Evolutionary conservation across 2,888 invertebrate genomes (phyloP).

Genomic region (Hofmannophila pseudospretella): DNA sequence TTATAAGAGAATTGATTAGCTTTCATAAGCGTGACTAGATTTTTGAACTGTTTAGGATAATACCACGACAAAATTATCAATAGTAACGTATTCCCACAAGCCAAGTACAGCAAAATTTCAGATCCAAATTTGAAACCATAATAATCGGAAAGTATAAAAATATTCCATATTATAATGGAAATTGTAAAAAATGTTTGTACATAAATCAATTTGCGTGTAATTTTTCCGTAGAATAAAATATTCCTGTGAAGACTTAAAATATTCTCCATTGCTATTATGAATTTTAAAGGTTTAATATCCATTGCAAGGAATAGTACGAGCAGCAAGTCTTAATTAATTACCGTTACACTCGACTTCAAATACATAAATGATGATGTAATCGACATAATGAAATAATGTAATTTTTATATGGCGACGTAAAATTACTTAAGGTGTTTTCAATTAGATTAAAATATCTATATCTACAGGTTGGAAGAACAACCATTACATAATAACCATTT

Average conservation of each 20-base stretch:
- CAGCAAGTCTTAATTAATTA: too few species aligned
- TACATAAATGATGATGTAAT: too few species aligned
- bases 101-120: not conserved
- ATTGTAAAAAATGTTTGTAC: not conserved
- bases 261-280: not conserved
- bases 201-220: slow-evolving; percentile 14
- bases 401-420: too few species aligned
- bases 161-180: not conserved
- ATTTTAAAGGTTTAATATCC: not conserved
- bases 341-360: too few species aligned
- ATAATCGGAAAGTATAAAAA: not conserved
- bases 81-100: not conserved
- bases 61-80: not conserved
- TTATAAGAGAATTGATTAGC: not conserved
- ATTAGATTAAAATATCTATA: too few species aligned
- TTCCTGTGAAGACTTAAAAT: not conserved
- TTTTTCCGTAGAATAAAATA: slow-evolving; percentile 14
- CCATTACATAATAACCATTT: too few species aligned
- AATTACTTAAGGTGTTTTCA: too few species aligned
- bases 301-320: not conserved
- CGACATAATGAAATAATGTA: too few species aligned
- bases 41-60: not conserved
- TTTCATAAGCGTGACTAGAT: not conserved
- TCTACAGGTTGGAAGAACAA: too few species aligned
- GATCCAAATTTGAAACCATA: not conserved